These are phyloP conservation scores for Zaprionus vittiger DNA, from an alignment of 1,140 invertebrate genomes.

Conservation along the genomic window DNA sequence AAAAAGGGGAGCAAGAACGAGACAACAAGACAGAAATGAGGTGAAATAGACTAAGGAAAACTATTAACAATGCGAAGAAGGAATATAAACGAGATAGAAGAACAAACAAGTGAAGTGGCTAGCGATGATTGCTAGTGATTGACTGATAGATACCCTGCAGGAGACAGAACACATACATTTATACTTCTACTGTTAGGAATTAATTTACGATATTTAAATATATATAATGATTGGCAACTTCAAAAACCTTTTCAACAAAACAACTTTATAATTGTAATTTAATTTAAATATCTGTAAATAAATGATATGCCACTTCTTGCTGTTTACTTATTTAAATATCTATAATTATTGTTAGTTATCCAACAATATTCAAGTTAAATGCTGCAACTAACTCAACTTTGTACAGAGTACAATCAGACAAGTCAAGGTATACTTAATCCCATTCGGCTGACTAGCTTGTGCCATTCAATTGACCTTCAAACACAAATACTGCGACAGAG, in stretches of 20 bases:
- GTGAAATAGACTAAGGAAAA: not conserved
- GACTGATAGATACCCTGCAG: not conserved
- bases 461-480: conserved; percentile 73
- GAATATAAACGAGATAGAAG: not conserved
- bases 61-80: not conserved
- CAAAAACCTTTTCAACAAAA: too few relatives aligned
- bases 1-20: conserved; percentile 5
- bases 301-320: not conserved
- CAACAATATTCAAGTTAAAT: not conserved
- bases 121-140: not conserved
- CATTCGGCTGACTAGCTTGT: conserved; percentile 33
- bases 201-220: too few relatives aligned
- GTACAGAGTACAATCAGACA: not conserved
- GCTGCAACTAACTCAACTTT: not conserved
- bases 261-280: not conserved
- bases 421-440: conserved; percentile 7
- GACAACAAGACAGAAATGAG: conserved; percentile 7
- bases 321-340: not conserved
- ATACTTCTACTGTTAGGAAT: too few relatives aligned
- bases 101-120: not conserved
- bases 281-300: conserved; percentile 4
- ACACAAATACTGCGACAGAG: conserved; percentile 45
- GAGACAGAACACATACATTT: too few relatives aligned
- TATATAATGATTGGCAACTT: too few relatives aligned
- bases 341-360: not conserved